Base-by-base conservation (phyloP, 1,140 invertebrate genomes). In the Caenorhabditis latens region DNA sequence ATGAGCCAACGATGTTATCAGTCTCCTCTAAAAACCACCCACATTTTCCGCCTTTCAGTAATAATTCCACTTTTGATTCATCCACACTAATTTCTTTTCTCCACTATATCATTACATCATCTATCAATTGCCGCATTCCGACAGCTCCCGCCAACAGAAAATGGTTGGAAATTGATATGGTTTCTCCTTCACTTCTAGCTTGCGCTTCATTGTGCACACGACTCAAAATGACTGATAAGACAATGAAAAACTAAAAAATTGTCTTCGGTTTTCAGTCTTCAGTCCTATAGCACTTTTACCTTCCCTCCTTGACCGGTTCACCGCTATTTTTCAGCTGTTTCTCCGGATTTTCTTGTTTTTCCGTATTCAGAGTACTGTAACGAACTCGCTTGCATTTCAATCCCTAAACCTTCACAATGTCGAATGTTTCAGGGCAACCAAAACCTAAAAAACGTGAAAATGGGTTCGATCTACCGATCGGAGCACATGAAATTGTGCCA, bases 401-500 rank as follows among this genome's bases (percentile, higher is more conserved):
- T n/a, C 16, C 57, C 0, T n/a, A 21, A 2, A n/a, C 8, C 4
- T 8, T 5, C n/a, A n/a, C 8, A 14, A 63, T 13, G 2, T 63
- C 13, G 32, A 13, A 32, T 9, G 0, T 53, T 79, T 21, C 40
- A 79, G 71, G 71, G 71, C 71, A 21, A 79, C 71, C 8, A 79
- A 79, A 79, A 79, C 71, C 71, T 79, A 50, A 79, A 79, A 79
- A 79, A 24, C 71, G 6, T 19, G n/a, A 71, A 83, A 32, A 93
- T 93, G 93, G 91, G 91, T 6, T 92, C 92, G 40, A 94, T 97
- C 93, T 96, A 96, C 93, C 95, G 96, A 65, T 96, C 95, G 93
- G 96, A 97, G 93, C 95, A 96, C 93, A 97, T 97, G 96, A 95
- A 94, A 79, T 93, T 96, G 87, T 96, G 96, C 94, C 96, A 97